Base-by-base conservation (phyloP, 1,140 invertebrate species). In the Drosophila nasuta region DNA sequence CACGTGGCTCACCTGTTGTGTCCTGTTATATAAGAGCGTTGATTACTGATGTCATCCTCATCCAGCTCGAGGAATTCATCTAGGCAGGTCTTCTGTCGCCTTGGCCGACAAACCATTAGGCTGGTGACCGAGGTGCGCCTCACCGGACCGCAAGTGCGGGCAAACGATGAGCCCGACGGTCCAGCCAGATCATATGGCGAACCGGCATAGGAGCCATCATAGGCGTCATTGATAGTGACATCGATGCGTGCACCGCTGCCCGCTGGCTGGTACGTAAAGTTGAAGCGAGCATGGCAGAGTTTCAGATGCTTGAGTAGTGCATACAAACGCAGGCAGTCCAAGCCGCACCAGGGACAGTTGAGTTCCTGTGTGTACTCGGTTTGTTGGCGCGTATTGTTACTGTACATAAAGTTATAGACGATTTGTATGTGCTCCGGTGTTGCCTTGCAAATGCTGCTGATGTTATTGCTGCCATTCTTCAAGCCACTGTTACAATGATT, bases 331-430 rank as follows among this genome's bases (percentile, higher is more conserved):
- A 96, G 95, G 89, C 98, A 99, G 91, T 98, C 97, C 5, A 99
- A 93, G 1, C 96, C 97, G 91, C 98, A 99, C 98, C 98, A 99
- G 1, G 98, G 98, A 93, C 98, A 99, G 79, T 96, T 95, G 10
- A 98, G 94, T 93, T 98, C 97, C 82, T 97, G 96, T 43, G 97
- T 96, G 17, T 97, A 97, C 93, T 98, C 98, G 1, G 98, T 99
- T 93, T 98, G 97, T 92, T 99, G 98, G 30, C 97, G 94, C 38
- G 96, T 97, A 92, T 98, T 98, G 92, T 98, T 98, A 92, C 98
- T 98, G 91, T 98, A 98, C 68, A 98, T 95, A 93, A 99, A 99
- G 93, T 98, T 97, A 93, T 99, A 99, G 68, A 98, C 96, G 64
- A 99, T 97, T 93, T 97, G 96, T 73, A 93, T 81, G 92, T 93